Evolutionary conservation across 2,888 invertebrate species (phyloP).

Genomic region (Caenorhabditis imperialis): DNA sequence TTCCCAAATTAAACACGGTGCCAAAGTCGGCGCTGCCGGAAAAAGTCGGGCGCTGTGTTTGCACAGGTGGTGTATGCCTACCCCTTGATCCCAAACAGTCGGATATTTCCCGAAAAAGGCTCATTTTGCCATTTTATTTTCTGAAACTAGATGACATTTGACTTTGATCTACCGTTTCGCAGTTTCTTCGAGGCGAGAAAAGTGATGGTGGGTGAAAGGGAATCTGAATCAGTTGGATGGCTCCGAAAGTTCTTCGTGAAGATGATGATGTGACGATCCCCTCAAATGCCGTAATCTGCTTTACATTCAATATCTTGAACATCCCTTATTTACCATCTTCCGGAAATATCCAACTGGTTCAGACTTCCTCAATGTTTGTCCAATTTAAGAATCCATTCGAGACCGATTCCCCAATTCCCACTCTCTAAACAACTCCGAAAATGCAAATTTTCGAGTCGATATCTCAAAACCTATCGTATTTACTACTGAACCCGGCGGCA

Average conservation of each 20-base stretch:
- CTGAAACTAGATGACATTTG: conserved; percentile 41
- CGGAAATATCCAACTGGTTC: too few species aligned
- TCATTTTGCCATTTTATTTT: background rate
- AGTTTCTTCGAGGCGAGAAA: conserved; percentile 29
- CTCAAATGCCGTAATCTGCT: too few species aligned
- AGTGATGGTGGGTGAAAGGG: conserved; percentile 17
- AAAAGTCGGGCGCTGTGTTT: background rate
- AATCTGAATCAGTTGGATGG: too few species aligned
- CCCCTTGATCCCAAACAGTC: background rate
- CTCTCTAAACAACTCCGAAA: conserved; percentile 26
- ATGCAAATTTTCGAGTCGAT: conserved; percentile 21
- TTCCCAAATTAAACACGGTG: background rate
- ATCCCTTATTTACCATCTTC: too few species aligned
- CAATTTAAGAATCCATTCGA: too few species aligned
- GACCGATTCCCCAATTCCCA: too few species aligned
- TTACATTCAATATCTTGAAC: too few species aligned
- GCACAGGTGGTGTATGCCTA: conserved; percentile 1
- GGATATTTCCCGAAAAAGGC: background rate
- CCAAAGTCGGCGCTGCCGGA: background rate
- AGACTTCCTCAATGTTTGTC: too few species aligned
- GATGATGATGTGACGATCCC: too few species aligned
- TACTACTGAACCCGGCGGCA: conserved; percentile 22
- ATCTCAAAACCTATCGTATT: conserved; percentile 13
- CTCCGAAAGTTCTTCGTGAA: too few species aligned
- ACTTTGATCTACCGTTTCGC: conserved; percentile 45